phyloP scores from a whole-genome alignment of 2,888 invertebrate genomes.

The Ophioninae sp. region DNA sequence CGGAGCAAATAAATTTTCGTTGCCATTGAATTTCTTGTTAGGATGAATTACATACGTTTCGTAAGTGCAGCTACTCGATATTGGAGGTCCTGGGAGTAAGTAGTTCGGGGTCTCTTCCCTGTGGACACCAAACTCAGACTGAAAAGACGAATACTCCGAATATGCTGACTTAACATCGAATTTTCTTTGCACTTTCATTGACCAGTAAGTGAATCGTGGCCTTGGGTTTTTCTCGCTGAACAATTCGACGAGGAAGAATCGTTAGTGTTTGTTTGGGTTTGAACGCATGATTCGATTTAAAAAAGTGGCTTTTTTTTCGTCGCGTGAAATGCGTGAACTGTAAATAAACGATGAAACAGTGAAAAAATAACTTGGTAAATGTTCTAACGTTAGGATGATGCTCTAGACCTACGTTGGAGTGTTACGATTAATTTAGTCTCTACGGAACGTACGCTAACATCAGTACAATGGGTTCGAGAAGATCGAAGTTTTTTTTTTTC shows the following conservation, averaged over 20 bases:
- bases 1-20: slow-evolving; percentile 47
- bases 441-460: slow-evolving; percentile 42
- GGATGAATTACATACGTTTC: slow-evolving; percentile 81
- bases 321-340: slow-evolving; percentile 43
- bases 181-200: slow-evolving; percentile 18
- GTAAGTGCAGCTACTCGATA: slow-evolving; percentile 81
- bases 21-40: slow-evolving; percentile 57
- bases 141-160: slow-evolving; percentile 61
- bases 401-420: slow-evolving; percentile 45
- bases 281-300: background rate
- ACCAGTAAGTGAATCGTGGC: slow-evolving; percentile 33
- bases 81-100: slow-evolving; percentile 82
- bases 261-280: slow-evolving; percentile 16
- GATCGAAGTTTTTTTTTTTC: slow-evolving; percentile 18
- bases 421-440: slow-evolving; percentile 24
- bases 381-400: slow-evolving; percentile 49
- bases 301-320: slow-evolving; percentile 23
- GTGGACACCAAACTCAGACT: slow-evolving; percentile 76
- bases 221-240: slow-evolving; percentile 38
- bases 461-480: slow-evolving; percentile 18
- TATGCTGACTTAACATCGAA: slow-evolving; percentile 45
- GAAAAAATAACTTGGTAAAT: slow-evolving; percentile 23
- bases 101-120: slow-evolving; percentile 79
- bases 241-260: slow-evolving; percentile 27
- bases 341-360: slow-evolving; percentile 9